Evolutionary conservation across 2,888 invertebrate genomes (phyloP), one percentile per base, ranked within the genome.

Genomic region (Nysson spinosus): DNA sequence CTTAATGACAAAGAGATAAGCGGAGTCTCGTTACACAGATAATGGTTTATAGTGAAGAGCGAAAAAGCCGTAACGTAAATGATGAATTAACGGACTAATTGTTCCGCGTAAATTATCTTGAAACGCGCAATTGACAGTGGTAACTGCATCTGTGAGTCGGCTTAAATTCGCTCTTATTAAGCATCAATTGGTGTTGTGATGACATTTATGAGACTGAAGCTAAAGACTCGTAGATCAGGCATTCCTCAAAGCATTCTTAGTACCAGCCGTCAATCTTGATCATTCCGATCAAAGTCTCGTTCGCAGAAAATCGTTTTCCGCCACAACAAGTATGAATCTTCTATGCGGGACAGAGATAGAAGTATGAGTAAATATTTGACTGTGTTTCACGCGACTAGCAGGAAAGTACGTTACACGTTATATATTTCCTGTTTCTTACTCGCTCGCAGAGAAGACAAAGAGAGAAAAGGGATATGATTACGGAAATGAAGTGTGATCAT

Each of bases 161-260:
- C 50, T 52, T 54, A 65, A 67, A 75, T 67, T 75, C 24, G 43
- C 49, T 76, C 70, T 72, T 62, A 72, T 75, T 76, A 76, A 72
- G 76, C 64, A 68, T 63, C 73, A 75, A 75, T 76, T 75, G 73
- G 24, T 49, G 52, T 58, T 67, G 28, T 42, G 57, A 64, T 64
- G 69, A 50, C 58, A 69, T 51, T 50, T 64, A 47, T 34, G 57
- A 54, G 43, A 40, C 19, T 30, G 55, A 51, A 49, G 20, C 34
- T 11, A 37, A n/a, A n/a, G 28, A 49, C 42, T 37, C 32, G 54
- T 24, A 32, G 52, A 64, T 68, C 50, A 22, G 54, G 17, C 39
- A 14, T 14, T 54, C 32, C 42, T 26, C 26, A 50, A 56, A 34
- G 28, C 16, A 46, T 14, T 19, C 14, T 12, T 14, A 24, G 28